A percentile compares a stretch with the other conserved stretches of the same genome.
Conservation (phyloP, 1,140 invertebrate genomes). For the Brachionus asplanchnoidis region DNA sequence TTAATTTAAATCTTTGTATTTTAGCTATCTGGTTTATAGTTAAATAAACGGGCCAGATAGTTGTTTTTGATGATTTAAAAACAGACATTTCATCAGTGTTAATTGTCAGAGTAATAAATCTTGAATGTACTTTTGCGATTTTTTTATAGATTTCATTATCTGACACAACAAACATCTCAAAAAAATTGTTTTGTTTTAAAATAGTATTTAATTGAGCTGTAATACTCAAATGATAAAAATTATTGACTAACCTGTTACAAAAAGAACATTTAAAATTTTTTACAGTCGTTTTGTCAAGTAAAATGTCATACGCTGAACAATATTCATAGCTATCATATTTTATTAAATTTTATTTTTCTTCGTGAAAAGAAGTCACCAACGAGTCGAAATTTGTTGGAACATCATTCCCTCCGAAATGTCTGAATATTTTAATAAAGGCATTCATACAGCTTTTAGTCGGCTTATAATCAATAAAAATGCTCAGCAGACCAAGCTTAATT, state of each 20-base stretch:
- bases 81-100: conserved; percentile 4
- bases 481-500: background rate
- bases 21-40: background rate
- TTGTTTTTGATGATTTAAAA: background rate
- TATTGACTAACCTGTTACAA: background rate
- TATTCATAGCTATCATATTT: background rate
- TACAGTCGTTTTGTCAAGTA: background rate
- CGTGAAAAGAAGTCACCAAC: background rate
- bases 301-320: background rate
- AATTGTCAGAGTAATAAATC: background rate
- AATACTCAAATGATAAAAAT: background rate
- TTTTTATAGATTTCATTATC: conserved; percentile 1
- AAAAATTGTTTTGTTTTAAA: background rate
- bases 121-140: background rate
- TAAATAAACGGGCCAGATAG: conserved; percentile 20
- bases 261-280: background rate
- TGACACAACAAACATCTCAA: background rate
- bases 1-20: background rate
- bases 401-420: background rate
- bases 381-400: background rate
- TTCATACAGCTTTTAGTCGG: background rate
- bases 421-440: background rate
- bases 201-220: background rate
- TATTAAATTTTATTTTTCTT: background rate
- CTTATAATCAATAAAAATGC: background rate